These are phyloP conservation scores for Marcusenius ussheri DNA, from an alignment of 2,113 vertebrate species.

Conservation along the genomic window DNA sequence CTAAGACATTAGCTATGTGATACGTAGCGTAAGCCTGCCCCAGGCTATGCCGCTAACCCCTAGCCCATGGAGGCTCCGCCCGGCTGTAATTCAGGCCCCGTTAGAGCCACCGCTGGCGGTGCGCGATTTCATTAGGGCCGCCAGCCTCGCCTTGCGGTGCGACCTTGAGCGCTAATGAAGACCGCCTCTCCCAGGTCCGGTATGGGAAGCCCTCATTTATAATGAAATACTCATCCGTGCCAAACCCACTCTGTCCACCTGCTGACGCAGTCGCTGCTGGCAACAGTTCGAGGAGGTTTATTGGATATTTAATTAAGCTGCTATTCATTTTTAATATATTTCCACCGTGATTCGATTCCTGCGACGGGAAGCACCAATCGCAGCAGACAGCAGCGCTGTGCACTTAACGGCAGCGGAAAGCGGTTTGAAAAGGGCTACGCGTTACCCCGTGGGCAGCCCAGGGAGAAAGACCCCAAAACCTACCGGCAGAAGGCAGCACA, in stretches of 20 bases:
- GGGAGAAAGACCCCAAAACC: background rate
- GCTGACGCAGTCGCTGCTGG: conserved; percentile 21
- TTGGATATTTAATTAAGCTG: conserved; percentile 34
- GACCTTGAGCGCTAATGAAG: conserved; percentile 52
- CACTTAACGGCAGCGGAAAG: background rate
- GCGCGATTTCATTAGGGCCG: conserved; percentile 65
- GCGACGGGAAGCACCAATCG: background rate
- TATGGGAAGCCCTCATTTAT: background rate
- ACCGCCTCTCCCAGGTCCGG: conserved; percentile 31
- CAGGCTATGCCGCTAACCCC: conserved; percentile 49
- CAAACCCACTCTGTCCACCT: conserved; percentile 12
- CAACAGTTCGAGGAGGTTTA: conserved; percentile 24
- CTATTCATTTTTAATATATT: conserved; percentile 21
- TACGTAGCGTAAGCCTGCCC: conserved; percentile 31
- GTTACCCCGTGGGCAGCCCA: background rate
- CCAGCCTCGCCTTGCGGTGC: conserved; percentile 49
- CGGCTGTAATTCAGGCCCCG: conserved; percentile 56
- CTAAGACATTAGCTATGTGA: background rate
- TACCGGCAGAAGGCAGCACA: background rate
- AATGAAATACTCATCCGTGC: conserved; percentile 26
- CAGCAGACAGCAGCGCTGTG: background rate
- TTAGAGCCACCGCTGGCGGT: conserved; percentile 45
- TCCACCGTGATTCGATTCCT: conserved; percentile 11
- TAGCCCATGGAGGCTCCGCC: conserved; percentile 51
- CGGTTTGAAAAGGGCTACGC: background rate